These are phyloP conservation scores for Pachliopta kotzebuea DNA, from an alignment of 2,888 invertebrate genomes.

Conservation along the genomic window DNA sequence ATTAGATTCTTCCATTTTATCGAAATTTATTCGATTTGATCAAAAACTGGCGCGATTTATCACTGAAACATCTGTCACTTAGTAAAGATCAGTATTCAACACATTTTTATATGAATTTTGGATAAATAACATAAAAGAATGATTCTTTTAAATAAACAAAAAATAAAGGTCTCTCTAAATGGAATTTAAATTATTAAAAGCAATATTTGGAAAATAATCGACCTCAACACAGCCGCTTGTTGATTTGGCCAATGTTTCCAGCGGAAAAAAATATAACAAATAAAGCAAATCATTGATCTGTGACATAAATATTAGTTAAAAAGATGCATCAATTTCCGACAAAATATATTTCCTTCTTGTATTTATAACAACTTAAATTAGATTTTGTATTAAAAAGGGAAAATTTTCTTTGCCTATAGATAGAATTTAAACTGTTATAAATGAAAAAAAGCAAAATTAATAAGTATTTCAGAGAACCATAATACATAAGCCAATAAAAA, in stretches of 20 bases:
- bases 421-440: no score
- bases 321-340: no score
- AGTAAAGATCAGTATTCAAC: constrained; percentile 42
- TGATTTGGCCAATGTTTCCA: constrained; percentile 65
- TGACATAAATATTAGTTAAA: no score
- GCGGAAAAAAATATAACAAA: not conserved
- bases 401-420: no score
- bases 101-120: constrained; percentile 46
- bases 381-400: no score
- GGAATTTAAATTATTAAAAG: constrained; percentile 30
- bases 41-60: constrained; percentile 62
- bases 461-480: no score
- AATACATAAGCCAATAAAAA: no score
- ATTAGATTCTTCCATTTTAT: constrained; percentile 56
- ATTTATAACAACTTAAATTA: no score
- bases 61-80: constrained; percentile 67
- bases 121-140: constrained; percentile 30
- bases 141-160: constrained; percentile 22
- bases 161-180: constrained; percentile 27
- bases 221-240: constrained; percentile 60
- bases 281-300: no score
- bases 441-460: no score
- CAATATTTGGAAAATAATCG: constrained; percentile 40
- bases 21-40: constrained; percentile 37
- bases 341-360: no score